Percentiles rank a stretch among this genome's conserved stretches.
Evolutionary conservation across 2,113 vertebrate genomes (phyloP).

Genomic region (Progne subis): DNA sequence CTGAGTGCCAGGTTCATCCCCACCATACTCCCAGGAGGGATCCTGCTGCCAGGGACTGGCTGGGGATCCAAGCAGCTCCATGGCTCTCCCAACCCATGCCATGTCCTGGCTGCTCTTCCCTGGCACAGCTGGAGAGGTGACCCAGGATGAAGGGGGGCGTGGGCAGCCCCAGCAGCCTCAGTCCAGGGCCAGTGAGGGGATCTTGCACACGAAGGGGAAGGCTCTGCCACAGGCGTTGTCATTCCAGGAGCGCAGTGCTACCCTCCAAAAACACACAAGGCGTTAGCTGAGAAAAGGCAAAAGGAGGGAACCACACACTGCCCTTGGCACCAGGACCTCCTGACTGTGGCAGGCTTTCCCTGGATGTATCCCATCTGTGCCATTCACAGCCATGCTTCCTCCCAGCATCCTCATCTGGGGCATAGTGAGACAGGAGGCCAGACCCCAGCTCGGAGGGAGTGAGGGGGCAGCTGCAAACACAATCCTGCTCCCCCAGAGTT

Average conservation of each 20-base stretch:
- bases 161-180: neutral
- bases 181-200: constrained; percentile 71
- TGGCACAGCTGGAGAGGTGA: neutral
- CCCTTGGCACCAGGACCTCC: neutral
- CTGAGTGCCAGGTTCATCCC: neutral
- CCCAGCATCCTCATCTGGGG: neutral
- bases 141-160: neutral
- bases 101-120: neutral
- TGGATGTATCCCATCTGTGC: neutral
- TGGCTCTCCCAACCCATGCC: accelerated
- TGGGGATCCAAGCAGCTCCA: neutral
- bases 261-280: neutral
- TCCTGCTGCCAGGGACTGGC: neutral
- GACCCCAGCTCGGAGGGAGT: neutral
- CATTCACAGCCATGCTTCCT: accelerated
- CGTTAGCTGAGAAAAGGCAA: neutral
- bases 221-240: constrained; percentile 78
- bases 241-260: constrained; percentile 84
- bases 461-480: neutral
- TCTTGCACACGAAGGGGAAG: constrained; percentile 86
- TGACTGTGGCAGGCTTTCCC: neutral
- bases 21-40: neutral
- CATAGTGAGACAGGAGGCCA: neutral
- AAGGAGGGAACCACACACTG: accelerated
- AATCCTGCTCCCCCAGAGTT: neutral